Evolutionary conservation across 1,140 invertebrate genomes (phyloP), one percentile per base, ranked within the genome.

Genomic region (Macrosteles quadrilineatus): DNA sequence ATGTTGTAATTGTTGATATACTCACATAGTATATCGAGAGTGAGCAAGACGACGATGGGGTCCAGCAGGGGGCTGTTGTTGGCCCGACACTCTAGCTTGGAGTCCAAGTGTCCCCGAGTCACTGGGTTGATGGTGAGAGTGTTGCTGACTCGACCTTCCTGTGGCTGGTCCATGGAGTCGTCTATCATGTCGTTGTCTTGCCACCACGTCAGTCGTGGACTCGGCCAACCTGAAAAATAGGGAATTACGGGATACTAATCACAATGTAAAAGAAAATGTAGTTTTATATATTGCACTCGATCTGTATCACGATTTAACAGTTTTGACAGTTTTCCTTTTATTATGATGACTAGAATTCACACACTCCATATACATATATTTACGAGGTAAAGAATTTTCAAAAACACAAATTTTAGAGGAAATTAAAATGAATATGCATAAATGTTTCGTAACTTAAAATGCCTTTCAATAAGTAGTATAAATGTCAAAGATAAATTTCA

Each of bases 141-240:
- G 76, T 91, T 91, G 23, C 84, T 84, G 2, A 91, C 88, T 67
- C 85, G 82, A 11, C 84, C 84, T 63, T 87, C 84, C 2, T 83
- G 83, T 21, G 87, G 78, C 12, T 83, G 77, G 72, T 87, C 85
- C 76, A 82, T 86, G 6, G 90, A 90, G 75, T 93, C 90, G 80
- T 94, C 92, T 73, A 94, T 90, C 73, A 94, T 85, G 9, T 83
- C 84, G 76, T 92, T 91, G 77, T 93, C 91, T 73, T 92, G 83
- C 79, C 87, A 94, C 93, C 92, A 95, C 50, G 86, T 89, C 19
- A 95, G 85, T 70, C 85, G 84, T 0, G 92, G 92, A 71, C 85
- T 82, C 25, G 93, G 92, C 71, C 87, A 86, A 73, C 92, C 92
- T 92, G 80, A 57, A 75, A 73, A 67, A 72, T 32, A n/a, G n/a